Conservation (phyloP, 2,888 invertebrate species). For the Pachymerium ferrugineum region DNA sequence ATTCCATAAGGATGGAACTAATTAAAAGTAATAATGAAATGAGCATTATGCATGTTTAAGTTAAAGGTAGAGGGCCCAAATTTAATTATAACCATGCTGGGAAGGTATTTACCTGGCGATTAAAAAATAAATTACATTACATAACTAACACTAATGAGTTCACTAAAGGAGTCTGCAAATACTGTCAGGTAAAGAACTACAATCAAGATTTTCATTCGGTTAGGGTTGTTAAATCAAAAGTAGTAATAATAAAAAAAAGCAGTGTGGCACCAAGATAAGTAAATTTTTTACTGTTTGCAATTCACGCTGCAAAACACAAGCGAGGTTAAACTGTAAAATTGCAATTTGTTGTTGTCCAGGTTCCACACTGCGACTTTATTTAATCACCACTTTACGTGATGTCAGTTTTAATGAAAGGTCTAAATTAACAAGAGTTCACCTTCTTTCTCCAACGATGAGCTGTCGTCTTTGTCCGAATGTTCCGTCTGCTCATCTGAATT, state of each 20-base stretch:
- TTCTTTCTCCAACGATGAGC: not conserved
- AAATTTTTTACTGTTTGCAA: no score
- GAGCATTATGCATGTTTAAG: not conserved
- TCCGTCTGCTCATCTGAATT: conserved; percentile 60
- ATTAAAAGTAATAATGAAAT: conserved; percentile 12
- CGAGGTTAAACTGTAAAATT: no score
- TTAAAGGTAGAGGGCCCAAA: not conserved
- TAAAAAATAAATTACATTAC: not conserved
- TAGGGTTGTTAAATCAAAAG: no score
- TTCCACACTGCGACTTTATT: not conserved
- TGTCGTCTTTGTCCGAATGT: conserved; percentile 16
- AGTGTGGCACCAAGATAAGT: no score
- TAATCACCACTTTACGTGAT: no score
- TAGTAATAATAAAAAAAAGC: no score
- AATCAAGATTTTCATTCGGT: no score
- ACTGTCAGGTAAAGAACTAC: conserved; percentile 18
- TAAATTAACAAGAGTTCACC: not conserved
- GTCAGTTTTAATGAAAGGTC: not conserved
- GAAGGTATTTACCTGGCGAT: not conserved
- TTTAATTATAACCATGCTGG: not conserved
- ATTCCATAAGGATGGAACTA: conserved; percentile 23
- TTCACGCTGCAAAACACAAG: no score
- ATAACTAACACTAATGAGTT: not conserved
- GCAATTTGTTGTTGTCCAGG: no score
- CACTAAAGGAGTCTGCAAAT: not conserved